Base-by-base conservation (phyloP, 2,888 invertebrate genomes). In the Zhengitettix transpicula region DNA sequence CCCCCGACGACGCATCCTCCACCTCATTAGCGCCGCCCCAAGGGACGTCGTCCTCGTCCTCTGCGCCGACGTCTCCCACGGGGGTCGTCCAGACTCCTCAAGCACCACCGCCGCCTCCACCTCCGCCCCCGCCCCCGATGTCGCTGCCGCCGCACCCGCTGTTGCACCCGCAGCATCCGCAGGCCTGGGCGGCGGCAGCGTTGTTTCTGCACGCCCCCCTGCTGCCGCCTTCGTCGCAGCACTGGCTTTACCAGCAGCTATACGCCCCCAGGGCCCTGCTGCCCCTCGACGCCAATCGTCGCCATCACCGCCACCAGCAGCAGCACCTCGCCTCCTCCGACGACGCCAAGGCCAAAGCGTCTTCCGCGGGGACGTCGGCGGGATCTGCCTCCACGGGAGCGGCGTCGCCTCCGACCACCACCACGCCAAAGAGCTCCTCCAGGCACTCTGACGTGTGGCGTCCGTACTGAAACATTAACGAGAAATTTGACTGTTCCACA, bases 231-330 rank as follows among this genome's bases (percentile, higher is more conserved):
- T 85, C 86, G 1, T 86, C 86, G 9, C 84, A 84, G 41, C 87
- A 87, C 62, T 87, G 87, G 87, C 72, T 87, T 9, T 87, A 87
- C 68, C 85, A 85, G 0, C 87, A 87, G 68, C 74, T 88, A 1
- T 87, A 87, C 69, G 64, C 60, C n/a, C 59, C 40, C 55, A 56
- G 55, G 51, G 62, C 57, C 57, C 53, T 52, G 56, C 42, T 15
- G 44, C 42, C 42, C 42, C 17, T 28, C 15, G 53, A 15, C 11
- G 53, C 53, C 11, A 28, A 17, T 3, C 47, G 40, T 7, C 54
- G 14, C 17, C 44, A 61, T 11, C 47, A n/a, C 28, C 40, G 40
- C 10, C 44, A n/a, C 53, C 44, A 41, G n/a, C 56, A 55, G 56
- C 57, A 57, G 66, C 68, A 12, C 64, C 68, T 40, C 63, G 65